Conservation (phyloP, 2,797 vertebrate species). For the Rousettus madagascariensis region DNA sequence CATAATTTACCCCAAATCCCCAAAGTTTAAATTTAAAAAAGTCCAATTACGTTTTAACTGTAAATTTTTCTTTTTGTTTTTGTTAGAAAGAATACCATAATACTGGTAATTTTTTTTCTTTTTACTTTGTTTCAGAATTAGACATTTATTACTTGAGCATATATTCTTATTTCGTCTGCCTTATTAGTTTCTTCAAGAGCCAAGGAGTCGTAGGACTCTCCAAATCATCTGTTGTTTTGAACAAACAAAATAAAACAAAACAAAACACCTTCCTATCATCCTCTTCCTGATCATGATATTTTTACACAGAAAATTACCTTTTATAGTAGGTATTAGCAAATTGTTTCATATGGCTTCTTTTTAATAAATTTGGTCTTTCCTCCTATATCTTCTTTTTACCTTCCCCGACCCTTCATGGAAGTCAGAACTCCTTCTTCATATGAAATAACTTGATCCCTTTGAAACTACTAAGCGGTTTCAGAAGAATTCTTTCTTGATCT, state of each 20-base stretch:
- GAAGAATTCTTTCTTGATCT: not conserved
- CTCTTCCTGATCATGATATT: not conserved
- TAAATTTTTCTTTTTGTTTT: not conserved
- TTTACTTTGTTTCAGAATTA: not conserved
- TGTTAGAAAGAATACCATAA: not conserved
- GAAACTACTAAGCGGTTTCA: not conserved
- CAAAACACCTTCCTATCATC: not conserved
- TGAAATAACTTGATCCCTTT: not conserved
- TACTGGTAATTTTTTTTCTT: not conserved
- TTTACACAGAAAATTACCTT: not conserved
- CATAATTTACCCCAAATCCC: not conserved
- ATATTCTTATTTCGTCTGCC: not conserved
- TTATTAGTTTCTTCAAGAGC: not conserved
- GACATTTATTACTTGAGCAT: not conserved
- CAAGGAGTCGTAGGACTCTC: not conserved
- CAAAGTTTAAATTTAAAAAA: not conserved
- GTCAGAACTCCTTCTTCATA: not conserved
- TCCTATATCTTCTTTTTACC: not conserved
- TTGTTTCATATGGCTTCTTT: not conserved
- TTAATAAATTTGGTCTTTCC: not conserved
- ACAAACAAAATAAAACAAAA: not conserved
- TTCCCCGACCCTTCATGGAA: not conserved
- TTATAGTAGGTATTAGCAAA: not conserved
- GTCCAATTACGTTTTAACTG: not conserved
- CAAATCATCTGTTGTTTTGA: not conserved